Evolutionary conservation across 2,113 vertebrate genomes (phyloP).

Genomic region (Gila orcuttii): DNA sequence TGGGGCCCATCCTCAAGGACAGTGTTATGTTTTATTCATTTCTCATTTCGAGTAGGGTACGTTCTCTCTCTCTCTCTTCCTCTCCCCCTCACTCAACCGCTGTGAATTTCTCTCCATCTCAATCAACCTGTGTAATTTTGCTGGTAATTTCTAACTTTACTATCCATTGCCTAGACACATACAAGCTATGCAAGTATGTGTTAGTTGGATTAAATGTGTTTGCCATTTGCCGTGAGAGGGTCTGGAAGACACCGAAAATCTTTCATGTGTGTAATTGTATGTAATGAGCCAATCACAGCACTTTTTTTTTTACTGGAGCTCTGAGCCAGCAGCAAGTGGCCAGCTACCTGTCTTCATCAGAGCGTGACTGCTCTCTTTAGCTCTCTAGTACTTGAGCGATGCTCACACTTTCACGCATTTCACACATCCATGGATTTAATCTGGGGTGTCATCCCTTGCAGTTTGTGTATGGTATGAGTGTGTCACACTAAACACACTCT

Average conservation of each 20-base stretch:
- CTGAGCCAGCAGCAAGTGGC: background rate
- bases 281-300: slow-evolving; percentile 27
- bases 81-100: background rate
- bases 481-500: background rate
- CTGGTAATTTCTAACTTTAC: slow-evolving; percentile 18
- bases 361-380: slow-evolving; percentile 41
- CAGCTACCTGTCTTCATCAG: slow-evolving; percentile 18
- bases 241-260: slow-evolving; percentile 39
- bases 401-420: slow-evolving; percentile 31
- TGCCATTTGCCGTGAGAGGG: slow-evolving; percentile 16
- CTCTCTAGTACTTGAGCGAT: slow-evolving; percentile 15
- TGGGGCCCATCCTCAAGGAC: slow-evolving; percentile 47
- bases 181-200: slow-evolving; percentile 7
- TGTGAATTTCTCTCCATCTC: slow-evolving; percentile 20
- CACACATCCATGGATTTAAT: slow-evolving; percentile 30
- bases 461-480: slow-evolving; percentile 4
- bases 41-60: slow-evolving; percentile 27
- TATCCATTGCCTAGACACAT: slow-evolving; percentile 28
- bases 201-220: slow-evolving; percentile 39
- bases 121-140: slow-evolving; percentile 46
- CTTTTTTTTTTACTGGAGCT: background rate
- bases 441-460: background rate
- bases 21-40: slow-evolving; percentile 53
- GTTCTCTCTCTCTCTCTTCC: slow-evolving; percentile 1
- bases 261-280: slow-evolving; percentile 52